Percentiles rank a stretch among this genome's conserved stretches.
Evolutionary conservation across 2,888 invertebrate genomes (phyloP).

Genomic region (Philereme transversata): DNA sequence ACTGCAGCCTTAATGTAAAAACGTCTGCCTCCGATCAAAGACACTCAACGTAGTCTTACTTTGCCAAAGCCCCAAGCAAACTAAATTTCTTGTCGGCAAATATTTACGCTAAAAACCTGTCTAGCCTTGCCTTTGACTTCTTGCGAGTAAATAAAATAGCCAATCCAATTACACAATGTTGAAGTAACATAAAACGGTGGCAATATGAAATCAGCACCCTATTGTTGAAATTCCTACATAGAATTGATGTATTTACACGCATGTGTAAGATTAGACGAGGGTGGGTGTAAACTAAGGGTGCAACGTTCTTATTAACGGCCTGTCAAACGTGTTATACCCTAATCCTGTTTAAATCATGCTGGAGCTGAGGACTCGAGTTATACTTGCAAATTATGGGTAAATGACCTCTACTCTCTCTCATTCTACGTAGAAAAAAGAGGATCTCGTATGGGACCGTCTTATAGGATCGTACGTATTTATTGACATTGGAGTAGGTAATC

Average conservation of each 20-base stretch:
- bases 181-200: slow-evolving; percentile 31
- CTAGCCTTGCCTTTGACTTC: too few species aligned
- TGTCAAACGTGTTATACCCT: slow-evolving; percentile 70
- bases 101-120: background rate
- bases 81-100: slow-evolving; percentile 4
- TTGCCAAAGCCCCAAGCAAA: slow-evolving; percentile 4
- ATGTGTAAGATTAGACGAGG: slow-evolving; percentile 62
- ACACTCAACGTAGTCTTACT: slow-evolving; percentile 40
- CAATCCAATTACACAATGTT: slow-evolving; percentile 28
- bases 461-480: too few species aligned
- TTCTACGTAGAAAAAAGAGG: background rate
- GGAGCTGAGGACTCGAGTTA: slow-evolving; percentile 1
- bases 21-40: slow-evolving; percentile 56
- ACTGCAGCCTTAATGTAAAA: slow-evolving; percentile 64
- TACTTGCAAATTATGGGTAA: slow-evolving; percentile 15
- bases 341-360: slow-evolving; percentile 65
- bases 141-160: background rate
- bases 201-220: slow-evolving; percentile 37
- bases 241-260: slow-evolving; percentile 57
- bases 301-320: slow-evolving; percentile 74
- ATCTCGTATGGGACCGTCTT: too few species aligned
- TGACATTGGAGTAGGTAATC: too few species aligned
- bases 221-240: slow-evolving; percentile 41
- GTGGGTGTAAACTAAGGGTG: slow-evolving; percentile 76
- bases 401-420: slow-evolving; percentile 14